These are phyloP conservation scores for Chinchilla lanigera DNA, from an alignment of 2,113 vertebrate species.

Conservation along the genomic window DNA sequence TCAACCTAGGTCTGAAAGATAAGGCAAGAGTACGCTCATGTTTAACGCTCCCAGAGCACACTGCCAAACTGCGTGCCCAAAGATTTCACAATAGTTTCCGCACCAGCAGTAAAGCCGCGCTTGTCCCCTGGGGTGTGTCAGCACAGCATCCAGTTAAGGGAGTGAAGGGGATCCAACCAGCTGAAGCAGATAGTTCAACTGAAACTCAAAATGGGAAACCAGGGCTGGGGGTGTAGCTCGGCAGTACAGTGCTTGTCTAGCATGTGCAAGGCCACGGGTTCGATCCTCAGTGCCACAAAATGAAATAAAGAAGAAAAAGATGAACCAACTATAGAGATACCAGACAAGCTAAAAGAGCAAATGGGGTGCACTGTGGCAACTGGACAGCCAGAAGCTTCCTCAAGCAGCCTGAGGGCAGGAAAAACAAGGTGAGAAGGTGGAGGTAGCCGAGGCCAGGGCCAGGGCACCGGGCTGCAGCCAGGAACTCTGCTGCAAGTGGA, in stretches of 20 bases:
- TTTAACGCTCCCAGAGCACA: background rate
- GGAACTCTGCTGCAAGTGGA: background rate
- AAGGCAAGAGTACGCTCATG: background rate
- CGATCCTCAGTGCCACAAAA: background rate
- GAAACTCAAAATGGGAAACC: background rate
- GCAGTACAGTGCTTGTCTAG: background rate
- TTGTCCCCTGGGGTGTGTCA: background rate
- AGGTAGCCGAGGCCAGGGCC: background rate
- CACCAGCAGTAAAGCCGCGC: background rate
- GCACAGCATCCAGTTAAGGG: background rate
- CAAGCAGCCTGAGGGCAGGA: background rate
- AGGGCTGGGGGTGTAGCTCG: background rate
- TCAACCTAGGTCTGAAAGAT: background rate
- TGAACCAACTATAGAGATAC: background rate
- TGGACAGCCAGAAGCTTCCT: background rate
- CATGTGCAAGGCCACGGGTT: background rate
- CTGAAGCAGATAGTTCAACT: background rate
- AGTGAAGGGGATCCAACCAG: background rate
- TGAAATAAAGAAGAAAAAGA: background rate
- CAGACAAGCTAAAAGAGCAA: background rate
- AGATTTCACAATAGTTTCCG: background rate
- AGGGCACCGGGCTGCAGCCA: background rate
- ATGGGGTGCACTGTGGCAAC: rapidly evolving
- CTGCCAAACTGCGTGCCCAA: background rate
- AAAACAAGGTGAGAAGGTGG: too few relatives aligned